A percentile compares a stretch with the other conserved stretches of the same genome.
Evolutionary conservation across 2,113 vertebrate species (phyloP).

Genomic region (Lasiurus cinereus): DNA sequence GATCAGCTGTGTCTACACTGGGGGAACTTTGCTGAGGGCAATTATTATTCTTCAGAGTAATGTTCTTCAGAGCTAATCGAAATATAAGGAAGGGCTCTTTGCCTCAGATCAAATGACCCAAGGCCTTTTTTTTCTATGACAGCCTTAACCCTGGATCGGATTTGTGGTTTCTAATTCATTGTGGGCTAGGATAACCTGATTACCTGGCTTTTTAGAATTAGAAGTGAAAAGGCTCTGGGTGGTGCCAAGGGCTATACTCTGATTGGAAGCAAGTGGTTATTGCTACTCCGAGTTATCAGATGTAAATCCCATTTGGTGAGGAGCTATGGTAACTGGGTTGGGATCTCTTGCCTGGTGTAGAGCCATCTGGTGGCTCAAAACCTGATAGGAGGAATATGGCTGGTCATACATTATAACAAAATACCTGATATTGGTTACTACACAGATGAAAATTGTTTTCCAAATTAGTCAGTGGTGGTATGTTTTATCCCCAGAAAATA

Average conservation of each 20-base stretch:
- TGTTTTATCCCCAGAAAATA: constrained; percentile 18
- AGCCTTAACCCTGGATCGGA: not conserved
- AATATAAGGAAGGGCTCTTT: constrained; percentile 32
- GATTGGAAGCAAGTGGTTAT: not conserved
- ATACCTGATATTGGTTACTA: not conserved
- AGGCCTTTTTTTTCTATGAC: not conserved
- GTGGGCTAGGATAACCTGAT: not conserved
- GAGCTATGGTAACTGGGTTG: not conserved
- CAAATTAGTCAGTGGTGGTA: not conserved
- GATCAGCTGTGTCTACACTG: too few species aligned
- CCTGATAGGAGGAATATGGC: not conserved
- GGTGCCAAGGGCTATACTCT: not conserved
- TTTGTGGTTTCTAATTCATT: constrained; percentile 54
- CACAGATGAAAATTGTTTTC: constrained; percentile 24
- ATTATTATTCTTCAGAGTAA: not conserved
- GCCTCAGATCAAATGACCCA: not conserved
- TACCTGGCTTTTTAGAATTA: constrained; percentile 32
- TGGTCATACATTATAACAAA: not conserved
- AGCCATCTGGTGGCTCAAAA: not conserved
- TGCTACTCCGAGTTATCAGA: not conserved
- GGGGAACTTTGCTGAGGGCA: too few species aligned
- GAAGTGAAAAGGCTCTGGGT: not conserved
- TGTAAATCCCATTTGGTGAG: not conserved
- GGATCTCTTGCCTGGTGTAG: not conserved
- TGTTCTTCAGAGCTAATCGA: constrained; percentile 8